A percentile compares a stretch with the other conserved stretches of the same genome.
These are phyloP conservation scores for Eidolon helvum DNA, from an alignment of 2,113 vertebrate genomes.

Conservation along the genomic window DNA sequence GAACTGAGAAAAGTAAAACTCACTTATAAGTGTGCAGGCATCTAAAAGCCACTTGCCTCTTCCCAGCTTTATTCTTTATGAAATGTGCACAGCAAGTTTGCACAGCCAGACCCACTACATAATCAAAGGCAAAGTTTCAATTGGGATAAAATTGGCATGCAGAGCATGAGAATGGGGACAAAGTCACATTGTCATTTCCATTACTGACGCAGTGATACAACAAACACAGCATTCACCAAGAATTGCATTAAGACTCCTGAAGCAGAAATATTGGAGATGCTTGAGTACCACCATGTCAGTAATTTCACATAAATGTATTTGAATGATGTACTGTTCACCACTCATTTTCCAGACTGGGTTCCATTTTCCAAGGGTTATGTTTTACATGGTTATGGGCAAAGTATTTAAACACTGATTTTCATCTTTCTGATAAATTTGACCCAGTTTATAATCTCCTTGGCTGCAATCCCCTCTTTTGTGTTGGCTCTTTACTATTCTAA, in stretches of 20 bases:
- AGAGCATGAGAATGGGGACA: not conserved
- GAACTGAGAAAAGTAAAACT: not conserved
- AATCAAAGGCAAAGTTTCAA: not conserved
- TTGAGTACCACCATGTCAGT: fast-evolving
- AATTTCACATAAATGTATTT: not conserved
- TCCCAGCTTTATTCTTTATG: not conserved
- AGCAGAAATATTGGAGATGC: not conserved
- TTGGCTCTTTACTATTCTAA: not conserved
- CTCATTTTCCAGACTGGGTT: not conserved
- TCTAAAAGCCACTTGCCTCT: not conserved
- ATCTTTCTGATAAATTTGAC: not conserved
- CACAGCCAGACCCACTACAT: not conserved
- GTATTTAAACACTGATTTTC: not conserved
- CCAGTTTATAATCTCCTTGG: not conserved
- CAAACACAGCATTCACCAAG: not conserved
- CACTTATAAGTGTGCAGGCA: not conserved
- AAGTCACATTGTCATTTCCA: not conserved
- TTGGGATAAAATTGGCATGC: not conserved
- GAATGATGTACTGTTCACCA: not conserved
- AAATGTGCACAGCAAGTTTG: not conserved
- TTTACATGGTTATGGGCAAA: not conserved
- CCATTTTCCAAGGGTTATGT: not conserved
- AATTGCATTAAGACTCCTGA: not conserved
- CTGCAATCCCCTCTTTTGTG: not conserved
- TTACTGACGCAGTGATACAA: fast-evolving